A percentile compares a stretch with the other conserved stretches of the same genome.
Conservation (phyloP, 2,113 vertebrate species). For the Marcusenius ussheri region DNA sequence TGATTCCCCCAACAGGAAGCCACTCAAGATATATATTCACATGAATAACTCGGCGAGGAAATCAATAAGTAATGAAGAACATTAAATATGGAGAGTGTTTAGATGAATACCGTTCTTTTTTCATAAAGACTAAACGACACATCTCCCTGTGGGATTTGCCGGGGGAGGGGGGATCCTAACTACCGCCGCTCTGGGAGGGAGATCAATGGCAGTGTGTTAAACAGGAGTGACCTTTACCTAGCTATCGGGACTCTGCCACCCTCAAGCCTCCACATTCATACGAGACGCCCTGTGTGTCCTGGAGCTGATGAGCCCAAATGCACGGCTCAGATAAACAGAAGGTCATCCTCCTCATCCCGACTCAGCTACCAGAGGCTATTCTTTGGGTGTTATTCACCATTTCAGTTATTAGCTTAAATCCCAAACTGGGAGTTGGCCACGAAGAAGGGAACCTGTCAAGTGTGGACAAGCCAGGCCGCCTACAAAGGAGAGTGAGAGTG, state of each 20-base stretch:
- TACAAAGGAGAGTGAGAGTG: background rate
- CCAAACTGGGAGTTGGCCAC: background rate
- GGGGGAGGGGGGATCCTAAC: background rate
- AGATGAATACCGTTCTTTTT: background rate
- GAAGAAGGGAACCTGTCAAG: background rate
- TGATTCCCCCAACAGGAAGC: slow-evolving; percentile 25
- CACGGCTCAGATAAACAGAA: background rate
- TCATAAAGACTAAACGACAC: background rate
- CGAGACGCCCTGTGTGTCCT: background rate
- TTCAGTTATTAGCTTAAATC: background rate
- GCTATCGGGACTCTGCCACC: background rate
- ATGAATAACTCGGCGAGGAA: background rate
- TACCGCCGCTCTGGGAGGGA: background rate
- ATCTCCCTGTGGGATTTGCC: background rate
- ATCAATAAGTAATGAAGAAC: slow-evolving; percentile 18
- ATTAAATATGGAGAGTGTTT: slow-evolving; percentile 15
- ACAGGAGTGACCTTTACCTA: background rate
- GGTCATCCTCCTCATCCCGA: background rate
- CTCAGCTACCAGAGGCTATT: too few species aligned
- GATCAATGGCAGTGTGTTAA: background rate
- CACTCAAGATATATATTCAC: slow-evolving; percentile 15
- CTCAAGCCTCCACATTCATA: background rate
- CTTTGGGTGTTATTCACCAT: background rate
- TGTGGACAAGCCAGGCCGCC: background rate
- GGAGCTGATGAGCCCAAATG: background rate